Base-by-base conservation (phyloP, 1,140 invertebrate genomes). In the Lepidostoma basale region DNA sequence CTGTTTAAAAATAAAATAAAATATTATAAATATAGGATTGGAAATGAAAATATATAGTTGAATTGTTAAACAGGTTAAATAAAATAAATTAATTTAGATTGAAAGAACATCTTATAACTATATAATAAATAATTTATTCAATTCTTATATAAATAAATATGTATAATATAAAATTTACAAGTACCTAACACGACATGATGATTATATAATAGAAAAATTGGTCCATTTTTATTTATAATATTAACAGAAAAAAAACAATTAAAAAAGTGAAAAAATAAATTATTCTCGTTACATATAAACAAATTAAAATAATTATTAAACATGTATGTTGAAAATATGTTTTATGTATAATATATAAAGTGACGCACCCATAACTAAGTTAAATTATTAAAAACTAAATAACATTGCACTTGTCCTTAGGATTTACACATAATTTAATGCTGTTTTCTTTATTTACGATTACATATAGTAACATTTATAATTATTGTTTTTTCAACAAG, bases 391-490 rank as follows among this genome's bases (percentile, higher is more conserved):
- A 79, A 79, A 81, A 83, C 79, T 83, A 83, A 79, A 79, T 79
- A 83, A 83, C 81, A 83, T 83, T 83, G 82, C 82, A 83, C 82
- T 79, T 81, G 77, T 81, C 80, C 82, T 81, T 82, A 82, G 78
- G 75, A 76, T 47, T 44, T 59, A 40, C 39, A 58, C 25, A 60
- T 45, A n/a, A n/a, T n/a, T n/a, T n/a, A 44, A 62, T 28, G 59
- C 23, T 62, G 30, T 10, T 30, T 30, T 45, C 45, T 45, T 45
- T 45, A 28, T 28, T 45, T 42, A 42, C 22, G 12, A 30, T 16
- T 18, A 45, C 40, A 62, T 62, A 47, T 45, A 62, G 28, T 33
- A 28, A 62, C 28, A 45, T 20, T 10, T n/a, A 52, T 22, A 62
- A 14, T 33, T 45, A 3, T 30, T 18, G 8, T 59, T 59, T 56